Conservation (phyloP, 2,113 vertebrate genomes). For the Aphelocoma coerulescens region DNA sequence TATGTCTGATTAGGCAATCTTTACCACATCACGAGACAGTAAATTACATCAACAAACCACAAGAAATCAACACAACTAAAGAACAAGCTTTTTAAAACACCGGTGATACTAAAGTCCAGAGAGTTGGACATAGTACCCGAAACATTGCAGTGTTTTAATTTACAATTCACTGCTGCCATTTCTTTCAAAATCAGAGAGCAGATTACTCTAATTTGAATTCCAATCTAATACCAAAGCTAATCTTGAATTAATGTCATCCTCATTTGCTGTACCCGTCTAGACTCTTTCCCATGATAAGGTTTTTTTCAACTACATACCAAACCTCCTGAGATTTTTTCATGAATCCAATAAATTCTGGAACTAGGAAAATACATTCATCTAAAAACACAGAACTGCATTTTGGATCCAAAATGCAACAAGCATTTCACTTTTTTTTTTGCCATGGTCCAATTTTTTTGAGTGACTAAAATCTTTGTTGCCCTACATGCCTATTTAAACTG, state of each 20-base stretch:
- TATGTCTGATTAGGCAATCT: not conserved
- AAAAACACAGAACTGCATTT: not conserved
- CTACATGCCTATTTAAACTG: not conserved
- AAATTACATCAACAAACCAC: not conserved
- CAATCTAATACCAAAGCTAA: not conserved
- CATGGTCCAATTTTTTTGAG: not conserved
- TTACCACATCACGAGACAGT: not conserved
- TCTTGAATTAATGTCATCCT: not conserved
- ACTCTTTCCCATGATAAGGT: not conserved
- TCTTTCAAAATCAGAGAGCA: not conserved
- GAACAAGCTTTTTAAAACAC: not conserved
- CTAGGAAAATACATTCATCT: not conserved
- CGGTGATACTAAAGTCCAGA: not conserved
- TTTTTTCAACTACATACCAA: not conserved
- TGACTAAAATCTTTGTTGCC: not conserved
- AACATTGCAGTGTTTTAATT: not conserved
- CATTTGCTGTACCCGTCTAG: not conserved
- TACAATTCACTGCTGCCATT: not conserved
- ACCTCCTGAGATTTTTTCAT: not conserved
- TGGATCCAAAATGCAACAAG: not conserved
- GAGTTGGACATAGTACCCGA: not conserved
- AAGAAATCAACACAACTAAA: not conserved
- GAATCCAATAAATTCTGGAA: not conserved
- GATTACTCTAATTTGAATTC: not conserved
- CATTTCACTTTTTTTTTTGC: not conserved